A percentile compares a stretch with the other conserved stretches of the same genome.
These are phyloP conservation scores for Oenanthe oenanthe DNA, from an alignment of 2,113 vertebrate species.

Conservation along the genomic window DNA sequence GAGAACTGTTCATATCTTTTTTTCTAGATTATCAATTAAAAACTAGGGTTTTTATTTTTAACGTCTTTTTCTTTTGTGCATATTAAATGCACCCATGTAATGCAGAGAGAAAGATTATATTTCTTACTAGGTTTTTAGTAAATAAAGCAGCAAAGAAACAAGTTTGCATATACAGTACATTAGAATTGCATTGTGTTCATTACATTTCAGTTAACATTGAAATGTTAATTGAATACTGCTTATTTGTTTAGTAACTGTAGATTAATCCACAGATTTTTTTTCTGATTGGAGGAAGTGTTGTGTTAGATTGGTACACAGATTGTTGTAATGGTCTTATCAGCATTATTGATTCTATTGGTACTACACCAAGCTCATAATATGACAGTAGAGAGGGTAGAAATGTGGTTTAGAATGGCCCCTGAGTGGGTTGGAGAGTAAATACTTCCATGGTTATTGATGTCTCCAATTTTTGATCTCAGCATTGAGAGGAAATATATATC, in stretches of 20 bases:
- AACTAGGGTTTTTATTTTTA: neutral
- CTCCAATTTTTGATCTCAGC: neutral
- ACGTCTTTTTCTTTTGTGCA: neutral
- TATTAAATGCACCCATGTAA: neutral
- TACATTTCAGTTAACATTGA: neutral
- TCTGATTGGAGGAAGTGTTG: neutral
- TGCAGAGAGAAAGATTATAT: neutral
- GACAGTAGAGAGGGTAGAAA: neutral
- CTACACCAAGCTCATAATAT: neutral
- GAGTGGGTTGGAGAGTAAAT: neutral
- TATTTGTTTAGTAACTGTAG: neutral
- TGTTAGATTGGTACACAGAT: neutral
- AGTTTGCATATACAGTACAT: neutral
- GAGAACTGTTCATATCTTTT: neutral
- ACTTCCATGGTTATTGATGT: neutral
- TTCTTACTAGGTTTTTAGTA: neutral
- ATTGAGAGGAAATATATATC: neutral
- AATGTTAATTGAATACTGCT: neutral
- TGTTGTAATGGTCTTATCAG: neutral
- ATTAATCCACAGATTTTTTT: neutral
- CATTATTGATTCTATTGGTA: neutral
- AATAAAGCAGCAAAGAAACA: neutral
- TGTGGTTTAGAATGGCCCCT: neutral
- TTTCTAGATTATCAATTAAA: neutral
- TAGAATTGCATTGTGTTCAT: neutral